Evolutionary conservation across 2,113 vertebrate species (phyloP), one percentile per base, ranked within the genome.

Genomic region (Pseudopodoces humilis): DNA sequence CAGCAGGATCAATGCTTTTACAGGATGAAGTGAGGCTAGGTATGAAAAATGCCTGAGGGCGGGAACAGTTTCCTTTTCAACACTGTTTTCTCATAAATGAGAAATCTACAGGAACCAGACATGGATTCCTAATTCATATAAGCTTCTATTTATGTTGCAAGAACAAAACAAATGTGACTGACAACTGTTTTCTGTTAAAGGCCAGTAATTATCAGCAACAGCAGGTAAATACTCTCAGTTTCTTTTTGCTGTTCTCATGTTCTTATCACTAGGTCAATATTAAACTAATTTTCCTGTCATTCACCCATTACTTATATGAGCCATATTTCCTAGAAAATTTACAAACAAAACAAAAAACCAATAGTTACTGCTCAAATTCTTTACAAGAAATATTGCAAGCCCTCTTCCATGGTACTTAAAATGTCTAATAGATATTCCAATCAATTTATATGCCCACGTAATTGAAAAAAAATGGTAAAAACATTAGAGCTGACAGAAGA

Each of bases 61-160:
- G 1, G 75, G 81, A 90, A 72, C 65, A 60, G 39, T 91, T 88
- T 91, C 58, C 80, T 88, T 94, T 92, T 94, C 94, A 93, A 92
- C 50, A 74, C 28, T 14, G 9, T 63, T 94, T 89, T 44, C 62
- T 94, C 30, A 19, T 30, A 70, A 72, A 69, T 41, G 56, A 64
- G 47, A 65, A 72, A 50, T 33, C 75, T 86, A 69, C 20, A 79
- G 75, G 81, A 90, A 93, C 62, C 70, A 77, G 74, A 88, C 77
- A 74, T 58, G 37, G 83, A 76, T 33, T 78, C 46, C 31, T 74
- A 75, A 80, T 62, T 78, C 64, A 35, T 25, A 43, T 16, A n/a
- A 31, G 55, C 53, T 85, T 27, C 65, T n/a, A 59, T 43, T 90
- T 59, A 15, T 23, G 17, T 43, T 41, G 65, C 28, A 71, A 81